phyloP scores from a whole-genome alignment of 2,113 vertebrate genomes.

The Zosterops pallidus region DNA sequence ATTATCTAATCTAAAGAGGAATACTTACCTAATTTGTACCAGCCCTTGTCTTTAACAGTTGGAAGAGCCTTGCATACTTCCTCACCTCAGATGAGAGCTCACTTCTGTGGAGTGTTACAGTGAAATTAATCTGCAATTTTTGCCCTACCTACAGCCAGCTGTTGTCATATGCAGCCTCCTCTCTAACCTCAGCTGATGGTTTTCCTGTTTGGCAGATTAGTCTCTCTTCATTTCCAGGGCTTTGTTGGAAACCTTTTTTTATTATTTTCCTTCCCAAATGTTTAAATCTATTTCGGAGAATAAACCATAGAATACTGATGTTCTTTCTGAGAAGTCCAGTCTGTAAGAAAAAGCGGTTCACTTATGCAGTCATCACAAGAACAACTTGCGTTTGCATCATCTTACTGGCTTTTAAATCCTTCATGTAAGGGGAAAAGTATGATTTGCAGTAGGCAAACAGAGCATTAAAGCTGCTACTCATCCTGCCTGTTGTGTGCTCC shows the following conservation, averaged over 20 bases:
- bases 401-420: background rate
- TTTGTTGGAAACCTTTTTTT: conserved; percentile 52
- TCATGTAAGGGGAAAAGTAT: background rate
- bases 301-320: conserved; percentile 68
- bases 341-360: conserved; percentile 7
- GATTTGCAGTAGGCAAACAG: background rate
- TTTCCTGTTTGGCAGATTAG: conserved; percentile 45
- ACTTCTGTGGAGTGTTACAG: conserved; percentile 27
- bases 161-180: background rate
- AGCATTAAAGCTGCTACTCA: background rate
- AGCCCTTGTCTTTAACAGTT: conserved; percentile 44
- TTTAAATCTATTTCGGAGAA: conserved; percentile 68
- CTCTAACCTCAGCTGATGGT: background rate
- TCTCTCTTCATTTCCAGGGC: conserved; percentile 49
- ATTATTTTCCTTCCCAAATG: background rate
- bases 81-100: conserved; percentile 43
- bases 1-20: conserved; percentile 41
- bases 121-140: conserved; percentile 5
- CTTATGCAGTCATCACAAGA: background rate
- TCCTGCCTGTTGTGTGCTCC: background rate
- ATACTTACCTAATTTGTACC: conserved; percentile 12
- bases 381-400: background rate
- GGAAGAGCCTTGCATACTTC: conserved; percentile 40
- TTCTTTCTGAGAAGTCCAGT: conserved; percentile 54
- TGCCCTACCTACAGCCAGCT: background rate